Conservation (phyloP, 1,140 invertebrate genomes). For the Oscheius sp. region DNA sequence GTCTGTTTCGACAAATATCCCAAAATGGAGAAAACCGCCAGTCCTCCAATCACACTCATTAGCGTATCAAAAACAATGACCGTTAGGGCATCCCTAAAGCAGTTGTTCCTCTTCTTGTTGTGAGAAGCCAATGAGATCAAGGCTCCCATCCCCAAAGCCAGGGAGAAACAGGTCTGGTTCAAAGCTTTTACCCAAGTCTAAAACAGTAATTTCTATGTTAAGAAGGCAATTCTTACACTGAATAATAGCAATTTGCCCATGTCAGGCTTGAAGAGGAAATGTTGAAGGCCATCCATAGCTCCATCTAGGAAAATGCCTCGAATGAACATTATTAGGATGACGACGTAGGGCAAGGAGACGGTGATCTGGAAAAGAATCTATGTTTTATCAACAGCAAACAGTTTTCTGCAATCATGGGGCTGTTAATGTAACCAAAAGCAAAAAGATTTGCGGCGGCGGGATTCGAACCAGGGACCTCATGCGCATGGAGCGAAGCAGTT, state of each 20-base stretch:
- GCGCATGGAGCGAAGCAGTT: too few relatives aligned
- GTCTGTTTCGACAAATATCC: conserved; percentile 67
- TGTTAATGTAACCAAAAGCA: too few relatives aligned
- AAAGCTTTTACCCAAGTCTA: conserved; percentile 63
- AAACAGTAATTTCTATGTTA: too few relatives aligned
- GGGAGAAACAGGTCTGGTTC: conserved; percentile 66
- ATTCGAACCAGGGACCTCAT: too few relatives aligned
- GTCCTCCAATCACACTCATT: conserved; percentile 69
- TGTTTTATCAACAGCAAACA: too few relatives aligned
- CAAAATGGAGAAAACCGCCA: conserved; percentile 68
- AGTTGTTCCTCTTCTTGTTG: conserved; percentile 13
- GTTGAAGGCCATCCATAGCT: conserved; percentile 73
- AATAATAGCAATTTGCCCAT: conserved; percentile 1
- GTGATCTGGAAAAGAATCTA: too few relatives aligned
- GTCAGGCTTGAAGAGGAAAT: conserved; percentile 61
- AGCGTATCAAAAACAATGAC: conserved; percentile 71
- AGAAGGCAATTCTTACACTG: too few relatives aligned
- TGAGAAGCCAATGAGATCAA: conserved; percentile 64
- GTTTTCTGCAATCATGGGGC: too few relatives aligned
- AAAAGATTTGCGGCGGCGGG: too few relatives aligned
- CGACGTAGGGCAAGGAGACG: conserved; percentile 75
- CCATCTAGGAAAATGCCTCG: conserved; percentile 74
- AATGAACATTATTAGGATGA: conserved; percentile 72
- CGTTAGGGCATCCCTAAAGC: conserved; percentile 67
- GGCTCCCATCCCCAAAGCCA: conserved; percentile 65